These are phyloP conservation scores for Globia sparganii DNA, from an alignment of 2,888 invertebrate species.

Conservation along the genomic window DNA sequence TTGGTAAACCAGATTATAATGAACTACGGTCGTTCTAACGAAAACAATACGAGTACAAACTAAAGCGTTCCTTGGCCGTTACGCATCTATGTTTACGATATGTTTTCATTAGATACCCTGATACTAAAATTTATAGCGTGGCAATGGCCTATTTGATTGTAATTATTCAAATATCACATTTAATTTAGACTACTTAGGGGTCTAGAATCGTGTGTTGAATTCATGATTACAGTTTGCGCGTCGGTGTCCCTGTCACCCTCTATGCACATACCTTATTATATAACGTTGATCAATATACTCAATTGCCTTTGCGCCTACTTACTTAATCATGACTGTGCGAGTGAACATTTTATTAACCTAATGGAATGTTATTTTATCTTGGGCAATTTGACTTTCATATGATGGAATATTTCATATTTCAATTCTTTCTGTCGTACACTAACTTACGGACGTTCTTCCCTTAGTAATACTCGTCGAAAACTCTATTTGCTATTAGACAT, in stretches of 20 bases:
- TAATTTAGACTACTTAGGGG: too few relatives aligned
- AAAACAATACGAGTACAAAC: slow-evolving; percentile 76
- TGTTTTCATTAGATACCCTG: slow-evolving; percentile 81
- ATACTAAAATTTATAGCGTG: slow-evolving; percentile 81
- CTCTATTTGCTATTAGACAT: slow-evolving; percentile 2
- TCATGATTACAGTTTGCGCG: too few relatives aligned
- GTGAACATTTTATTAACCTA: slow-evolving; percentile 40
- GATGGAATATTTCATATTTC: slow-evolving; percentile 5
- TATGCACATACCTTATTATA: too few relatives aligned
- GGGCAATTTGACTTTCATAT: slow-evolving; percentile 11
- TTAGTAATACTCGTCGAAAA: not conserved
- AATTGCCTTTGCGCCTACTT: slow-evolving; percentile 28
- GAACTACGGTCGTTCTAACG: slow-evolving; percentile 38
- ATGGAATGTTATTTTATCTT: slow-evolving; percentile 32
- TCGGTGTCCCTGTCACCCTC: not conserved
- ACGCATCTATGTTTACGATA: slow-evolving; percentile 75
- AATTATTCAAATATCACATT: slow-evolving; percentile 72
- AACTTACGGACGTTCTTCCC: slow-evolving; percentile 31
- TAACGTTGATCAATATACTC: slow-evolving; percentile 25
- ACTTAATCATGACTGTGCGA: slow-evolving; percentile 28
- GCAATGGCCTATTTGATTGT: slow-evolving; percentile 83
- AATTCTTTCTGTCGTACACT: not conserved
- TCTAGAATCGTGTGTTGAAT: too few relatives aligned
- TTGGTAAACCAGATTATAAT: too few relatives aligned
- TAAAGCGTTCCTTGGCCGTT: slow-evolving; percentile 78